Evolutionary conservation across 1,140 invertebrate species (phyloP), one percentile per base, ranked within the genome.

Genomic region (Drosophila biarmipes): DNA sequence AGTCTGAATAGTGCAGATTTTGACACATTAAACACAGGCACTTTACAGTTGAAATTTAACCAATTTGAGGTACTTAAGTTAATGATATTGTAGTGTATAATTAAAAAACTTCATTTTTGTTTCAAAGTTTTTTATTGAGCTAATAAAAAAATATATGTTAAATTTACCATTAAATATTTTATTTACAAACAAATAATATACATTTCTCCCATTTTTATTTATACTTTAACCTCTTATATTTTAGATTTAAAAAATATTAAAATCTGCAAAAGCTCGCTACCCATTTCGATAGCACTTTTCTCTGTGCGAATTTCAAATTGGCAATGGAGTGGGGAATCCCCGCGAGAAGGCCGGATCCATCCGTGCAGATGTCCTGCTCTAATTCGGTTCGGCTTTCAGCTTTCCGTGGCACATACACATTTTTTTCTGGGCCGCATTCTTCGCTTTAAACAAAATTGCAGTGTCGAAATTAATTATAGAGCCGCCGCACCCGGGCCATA

Each of bases 381-480:
- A 76, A 78, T 86, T 86, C 73, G 78, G 54, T 69, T 66, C 56
- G 59, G 56, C 49, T 69, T 75, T 57, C 45, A 45, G 59, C 24
- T 73, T 35, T 40, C 34, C 27, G 17, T 34, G 27, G 43, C 29
- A 17, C 43, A 27, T 17, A 62, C 27, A 51, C 19, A 34, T 63
- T 46, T 66, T 57, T 72, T 59, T 34, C 67, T 62, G 43, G 71
- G 80, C 72, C 68, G 71, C 63, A 84, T 78, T 82, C 82, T 87
- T 76, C 81, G 80, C 64, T 68, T 86, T 86, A 82, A 86, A 86
- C 82, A 82, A 85, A 86, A 86, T 87, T 86, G 82, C 79, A 86
- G 68, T 87, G 81, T 74, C 84, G 78, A 86, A 86, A 86, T 86
- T 86, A 86, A 86, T 86, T 86, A 86, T 86, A 86, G 81, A 87